Base-by-base conservation (phyloP, 2,888 invertebrate genomes). In the Reticulitermes lucifugus region DNA sequence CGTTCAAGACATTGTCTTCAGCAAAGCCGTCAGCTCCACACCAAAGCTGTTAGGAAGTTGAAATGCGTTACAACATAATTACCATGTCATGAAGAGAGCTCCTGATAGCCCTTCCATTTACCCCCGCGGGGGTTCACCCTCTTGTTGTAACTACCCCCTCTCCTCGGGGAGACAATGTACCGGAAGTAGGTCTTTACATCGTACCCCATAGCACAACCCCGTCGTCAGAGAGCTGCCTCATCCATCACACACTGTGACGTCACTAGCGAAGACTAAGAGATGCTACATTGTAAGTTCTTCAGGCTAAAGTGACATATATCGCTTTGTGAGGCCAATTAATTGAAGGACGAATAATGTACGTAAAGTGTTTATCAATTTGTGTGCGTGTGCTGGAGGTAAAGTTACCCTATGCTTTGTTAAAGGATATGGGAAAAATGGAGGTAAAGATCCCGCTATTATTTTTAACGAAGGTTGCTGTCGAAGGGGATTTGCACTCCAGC, bases 11-110 rank as follows among this genome's bases (percentile, higher is more conserved):
- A 73, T 14, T 73, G 73, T 73, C 73, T 73, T 73, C 73, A 35
- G 35, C 73, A 35, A 35, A 35, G 73, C 80, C 80, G 80, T 80
- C 80, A 80, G 18, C 59, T 59, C 80, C 81, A 70, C 81, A 46
- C 81, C 70, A 41, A 10, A 22, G 65, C 65, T 41, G 60, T 65
- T 65, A 81, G 80, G 80, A 55, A 59, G 81, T 81, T 65, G 84
- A 81, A 73, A 81, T 55, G 80, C 80, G 81, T 84, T 84, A 84
- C 84, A 84, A 80, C 79, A 79, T 84, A 84, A 84, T 84, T 84
- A 84, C 84, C 84, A 43, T 81, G 81, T 84, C 70, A 71, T 79
- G 81, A 84, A 46, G 77, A 77, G 77, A 73, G 41, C 73, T 73
- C 41, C 73, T 29, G 77, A 46, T 41, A 46, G 43, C 77, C 43